Evolutionary conservation across 1,140 invertebrate species (phyloP).

Genomic region (Belonocnema kinseyi): DNA sequence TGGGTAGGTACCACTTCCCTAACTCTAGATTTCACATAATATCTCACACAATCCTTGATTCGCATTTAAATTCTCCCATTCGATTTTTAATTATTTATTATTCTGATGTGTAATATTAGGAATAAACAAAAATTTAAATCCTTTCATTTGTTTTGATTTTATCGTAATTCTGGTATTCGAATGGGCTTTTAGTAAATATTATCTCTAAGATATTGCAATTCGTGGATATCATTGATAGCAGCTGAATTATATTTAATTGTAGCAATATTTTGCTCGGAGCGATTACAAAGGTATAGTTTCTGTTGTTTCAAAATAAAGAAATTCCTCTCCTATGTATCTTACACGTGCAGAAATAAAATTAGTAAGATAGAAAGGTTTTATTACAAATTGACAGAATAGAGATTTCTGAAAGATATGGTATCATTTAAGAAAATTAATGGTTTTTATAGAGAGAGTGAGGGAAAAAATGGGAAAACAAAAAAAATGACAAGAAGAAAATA

Average conservation of each 20-base stretch:
- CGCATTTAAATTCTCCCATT: background rate
- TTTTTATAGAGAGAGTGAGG: no score
- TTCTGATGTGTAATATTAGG: no score
- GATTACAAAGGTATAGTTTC: background rate
- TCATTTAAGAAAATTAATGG: no score
- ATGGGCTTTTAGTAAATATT: slow-evolving; percentile 3
- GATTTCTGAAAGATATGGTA: no score
- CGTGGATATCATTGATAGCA: background rate
- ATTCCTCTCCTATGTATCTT: no score
- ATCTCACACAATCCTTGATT: background rate
- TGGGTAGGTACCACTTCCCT: no score
- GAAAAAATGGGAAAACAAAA: no score
- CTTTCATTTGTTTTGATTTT: slow-evolving; percentile 11
- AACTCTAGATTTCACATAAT: slow-evolving; percentile 8
- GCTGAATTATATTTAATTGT: slow-evolving; percentile 2
- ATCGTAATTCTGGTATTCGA: background rate
- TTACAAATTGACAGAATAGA: no score
- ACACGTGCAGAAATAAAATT: no score
- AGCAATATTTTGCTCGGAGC: background rate
- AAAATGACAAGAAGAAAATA: no score
- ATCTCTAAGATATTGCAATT: background rate
- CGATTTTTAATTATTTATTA: background rate
- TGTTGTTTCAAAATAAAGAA: no score
- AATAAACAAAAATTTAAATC: background rate
- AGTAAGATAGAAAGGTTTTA: no score